A percentile compares a stretch with the other conserved stretches of the same genome.
phyloP scores from a whole-genome alignment of 1,140 invertebrate genomes.

The Cotesia glomerata region DNA sequence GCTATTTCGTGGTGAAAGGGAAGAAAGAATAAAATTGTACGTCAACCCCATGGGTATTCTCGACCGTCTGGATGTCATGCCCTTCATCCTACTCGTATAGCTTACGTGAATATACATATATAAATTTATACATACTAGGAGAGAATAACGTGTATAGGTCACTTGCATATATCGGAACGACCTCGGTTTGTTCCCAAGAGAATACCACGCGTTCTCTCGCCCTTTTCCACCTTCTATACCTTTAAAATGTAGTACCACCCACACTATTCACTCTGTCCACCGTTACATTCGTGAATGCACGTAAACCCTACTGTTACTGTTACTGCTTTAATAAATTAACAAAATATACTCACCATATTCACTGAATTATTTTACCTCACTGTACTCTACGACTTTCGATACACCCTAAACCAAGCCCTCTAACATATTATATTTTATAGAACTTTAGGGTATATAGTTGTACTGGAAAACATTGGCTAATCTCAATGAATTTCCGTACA shows the following conservation, averaged over 20 bases:
- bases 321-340: conserved; percentile 29
- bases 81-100: conserved; percentile 25
- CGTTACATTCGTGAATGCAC: neutral
- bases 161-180: conserved; percentile 29
- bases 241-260: neutral
- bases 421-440: conserved; percentile 16
- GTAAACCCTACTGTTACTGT: neutral
- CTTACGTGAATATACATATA: conserved; percentile 8
- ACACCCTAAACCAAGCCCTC: neutral
- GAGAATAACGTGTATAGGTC: conserved; percentile 20
- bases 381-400: neutral
- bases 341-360: conserved; percentile 25
- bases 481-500: too few relatives aligned
- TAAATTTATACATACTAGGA: neutral
- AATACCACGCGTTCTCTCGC: conserved; percentile 1
- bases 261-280: conserved; percentile 2
- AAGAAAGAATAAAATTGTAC: conserved; percentile 29
- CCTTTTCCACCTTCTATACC: conserved; percentile 3
- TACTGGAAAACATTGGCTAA: neutral
- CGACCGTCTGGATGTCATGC: conserved; percentile 26
- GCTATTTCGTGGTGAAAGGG: conserved; percentile 14
- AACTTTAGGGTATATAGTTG: neutral
- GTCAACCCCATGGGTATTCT: conserved; percentile 19
- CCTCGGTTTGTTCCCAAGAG: conserved; percentile 22
- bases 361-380: conserved; percentile 29